These are phyloP conservation scores for Clusia tigrina DNA, from an alignment of 2,888 invertebrate genomes.

Conservation along the genomic window DNA sequence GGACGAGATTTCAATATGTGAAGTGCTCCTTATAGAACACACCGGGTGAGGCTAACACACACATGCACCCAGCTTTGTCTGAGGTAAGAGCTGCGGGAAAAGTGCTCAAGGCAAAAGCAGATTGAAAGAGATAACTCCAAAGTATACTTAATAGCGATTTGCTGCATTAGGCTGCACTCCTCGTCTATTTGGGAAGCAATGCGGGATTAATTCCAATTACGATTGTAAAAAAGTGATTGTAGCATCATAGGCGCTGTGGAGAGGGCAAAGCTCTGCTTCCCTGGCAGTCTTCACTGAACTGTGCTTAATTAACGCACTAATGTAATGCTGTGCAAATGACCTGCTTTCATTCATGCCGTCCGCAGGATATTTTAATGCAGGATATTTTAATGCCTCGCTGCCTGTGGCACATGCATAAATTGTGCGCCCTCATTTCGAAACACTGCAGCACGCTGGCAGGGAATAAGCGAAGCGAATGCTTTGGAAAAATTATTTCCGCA, in stretches of 20 bases:
- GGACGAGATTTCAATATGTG: slow-evolving; percentile 21
- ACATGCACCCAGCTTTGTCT: neutral
- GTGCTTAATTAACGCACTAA: neutral
- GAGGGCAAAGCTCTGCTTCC: neutral
- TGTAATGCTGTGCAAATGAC: too few species aligned
- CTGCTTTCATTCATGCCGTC: too few species aligned
- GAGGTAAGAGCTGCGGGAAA: neutral
- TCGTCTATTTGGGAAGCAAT: neutral
- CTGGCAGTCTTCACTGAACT: neutral
- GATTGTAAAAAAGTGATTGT: neutral
- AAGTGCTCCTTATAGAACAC: slow-evolving; percentile 3
- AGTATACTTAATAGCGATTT: slow-evolving; percentile 4
- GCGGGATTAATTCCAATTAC: neutral
- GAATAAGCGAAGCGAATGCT: neutral
- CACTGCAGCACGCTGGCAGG: too few species aligned
- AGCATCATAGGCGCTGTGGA: neutral
- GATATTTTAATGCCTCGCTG: neutral
- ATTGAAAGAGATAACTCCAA: neutral
- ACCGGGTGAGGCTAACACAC: neutral
- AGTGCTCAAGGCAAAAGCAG: neutral
- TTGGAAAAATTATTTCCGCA: neutral
- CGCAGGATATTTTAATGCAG: neutral
- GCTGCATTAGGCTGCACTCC: neutral
- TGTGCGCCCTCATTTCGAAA: slow-evolving; percentile 1
- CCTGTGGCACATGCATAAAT: neutral